Evolutionary conservation across 2,797 vertebrate genomes (phyloP).

Genomic region (Halcyon leucocephala): DNA sequence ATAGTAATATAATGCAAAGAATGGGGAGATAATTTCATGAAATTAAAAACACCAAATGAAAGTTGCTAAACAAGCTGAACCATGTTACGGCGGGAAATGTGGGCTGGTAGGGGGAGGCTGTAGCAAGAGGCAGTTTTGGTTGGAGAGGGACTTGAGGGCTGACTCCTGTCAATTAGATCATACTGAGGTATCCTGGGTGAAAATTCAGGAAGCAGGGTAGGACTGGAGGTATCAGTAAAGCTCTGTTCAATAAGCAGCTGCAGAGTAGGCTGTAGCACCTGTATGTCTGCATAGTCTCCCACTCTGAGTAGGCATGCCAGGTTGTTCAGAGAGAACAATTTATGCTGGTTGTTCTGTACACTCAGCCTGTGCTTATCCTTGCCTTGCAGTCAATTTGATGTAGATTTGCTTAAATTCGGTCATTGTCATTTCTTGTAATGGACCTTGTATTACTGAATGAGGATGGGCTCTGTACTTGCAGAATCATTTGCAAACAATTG

Average conservation of each 20-base stretch:
- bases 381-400: neutral
- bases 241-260: neutral
- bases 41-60: neutral
- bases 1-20: neutral
- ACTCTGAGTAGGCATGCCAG: neutral
- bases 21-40: neutral
- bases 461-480: neutral
- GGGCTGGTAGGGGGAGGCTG: neutral
- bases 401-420: neutral
- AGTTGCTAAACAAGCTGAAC: neutral
- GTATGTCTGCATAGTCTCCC: neutral
- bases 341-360: neutral
- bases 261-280: neutral
- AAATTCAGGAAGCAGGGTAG: neutral
- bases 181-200: neutral
- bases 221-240: neutral
- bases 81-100: neutral
- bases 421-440: neutral
- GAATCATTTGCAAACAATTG: neutral
- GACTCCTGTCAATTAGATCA: rapidly evolving
- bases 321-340: neutral
- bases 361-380: neutral
- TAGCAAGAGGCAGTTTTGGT: neutral
- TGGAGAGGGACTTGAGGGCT: neutral
- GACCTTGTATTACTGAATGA: neutral